These are phyloP conservation scores for Tragulus kanchil DNA, from an alignment of 2,113 vertebrate genomes.

Conservation along the genomic window DNA sequence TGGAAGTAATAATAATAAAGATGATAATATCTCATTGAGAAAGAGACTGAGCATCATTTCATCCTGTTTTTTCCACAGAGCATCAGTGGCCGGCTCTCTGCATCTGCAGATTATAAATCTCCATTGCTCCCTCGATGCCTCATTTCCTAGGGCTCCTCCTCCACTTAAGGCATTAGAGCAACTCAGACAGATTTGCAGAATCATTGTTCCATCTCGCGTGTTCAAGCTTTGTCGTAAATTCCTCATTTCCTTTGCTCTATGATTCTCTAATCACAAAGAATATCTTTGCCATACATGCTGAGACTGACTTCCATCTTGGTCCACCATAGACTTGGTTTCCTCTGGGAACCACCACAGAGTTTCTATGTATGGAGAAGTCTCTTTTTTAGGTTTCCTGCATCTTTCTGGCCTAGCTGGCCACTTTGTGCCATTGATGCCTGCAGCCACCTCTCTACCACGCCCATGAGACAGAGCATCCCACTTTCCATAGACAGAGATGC, in stretches of 20 bases:
- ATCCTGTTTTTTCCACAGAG: background rate
- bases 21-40: slow-evolving; percentile 69
- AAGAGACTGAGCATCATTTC: slow-evolving; percentile 56
- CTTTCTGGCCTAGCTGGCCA: background rate
- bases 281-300: background rate
- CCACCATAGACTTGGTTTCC: background rate
- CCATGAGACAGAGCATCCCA: background rate
- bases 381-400: background rate
- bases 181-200: background rate
- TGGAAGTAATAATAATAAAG: slow-evolving; percentile 74
- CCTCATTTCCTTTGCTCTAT: background rate
- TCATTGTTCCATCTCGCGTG: background rate
- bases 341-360: background rate
- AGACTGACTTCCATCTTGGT: background rate
- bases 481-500: background rate
- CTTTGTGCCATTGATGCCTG: background rate
- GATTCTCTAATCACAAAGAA: background rate
- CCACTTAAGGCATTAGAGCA: background rate
- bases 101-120: slow-evolving; percentile 30
- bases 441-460: background rate
- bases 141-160: slow-evolving; percentile 31
- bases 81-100: background rate
- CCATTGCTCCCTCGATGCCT: slow-evolving; percentile 52
- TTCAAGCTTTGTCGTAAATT: background rate
- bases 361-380: background rate